Conservation (phyloP, 2,797 vertebrate genomes). For the Enteromius viviparus region DNA sequence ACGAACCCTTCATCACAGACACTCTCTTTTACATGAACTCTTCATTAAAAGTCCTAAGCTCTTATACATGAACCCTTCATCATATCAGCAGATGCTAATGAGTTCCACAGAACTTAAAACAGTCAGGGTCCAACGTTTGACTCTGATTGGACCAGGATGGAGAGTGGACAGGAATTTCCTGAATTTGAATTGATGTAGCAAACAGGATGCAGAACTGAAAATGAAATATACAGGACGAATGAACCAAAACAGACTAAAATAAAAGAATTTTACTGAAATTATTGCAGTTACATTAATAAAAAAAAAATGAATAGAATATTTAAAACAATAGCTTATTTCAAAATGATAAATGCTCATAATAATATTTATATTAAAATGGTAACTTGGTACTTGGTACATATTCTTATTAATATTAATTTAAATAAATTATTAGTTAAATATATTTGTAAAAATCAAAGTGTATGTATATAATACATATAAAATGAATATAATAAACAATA, state of each 20-base stretch:
- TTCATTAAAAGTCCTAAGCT: constrained; percentile 14
- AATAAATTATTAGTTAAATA: no score
- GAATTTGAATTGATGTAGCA: neutral
- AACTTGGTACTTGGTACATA: no score
- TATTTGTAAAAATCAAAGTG: no score
- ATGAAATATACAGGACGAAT: neutral
- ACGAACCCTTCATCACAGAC: neutral
- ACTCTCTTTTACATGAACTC: constrained; percentile 12
- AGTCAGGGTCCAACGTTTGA: neutral
- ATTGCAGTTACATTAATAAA: neutral
- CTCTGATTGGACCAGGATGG: constrained; percentile 9
- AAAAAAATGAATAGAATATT: no score
- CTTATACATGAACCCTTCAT: constrained; percentile 14
- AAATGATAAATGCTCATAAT: no score
- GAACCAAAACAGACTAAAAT: neutral
- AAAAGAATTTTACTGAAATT: neutral
- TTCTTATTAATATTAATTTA: no score
- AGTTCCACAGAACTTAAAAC: neutral
- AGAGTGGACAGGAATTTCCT: neutral
- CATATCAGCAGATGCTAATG: constrained; percentile 10
- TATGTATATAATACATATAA: neutral
- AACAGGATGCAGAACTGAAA: neutral
- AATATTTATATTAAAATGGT: no score
- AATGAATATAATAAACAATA: neutral
- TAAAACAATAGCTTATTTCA: no score